phyloP scores from a whole-genome alignment of 1,140 invertebrate species.

The Cydia pomonella region DNA sequence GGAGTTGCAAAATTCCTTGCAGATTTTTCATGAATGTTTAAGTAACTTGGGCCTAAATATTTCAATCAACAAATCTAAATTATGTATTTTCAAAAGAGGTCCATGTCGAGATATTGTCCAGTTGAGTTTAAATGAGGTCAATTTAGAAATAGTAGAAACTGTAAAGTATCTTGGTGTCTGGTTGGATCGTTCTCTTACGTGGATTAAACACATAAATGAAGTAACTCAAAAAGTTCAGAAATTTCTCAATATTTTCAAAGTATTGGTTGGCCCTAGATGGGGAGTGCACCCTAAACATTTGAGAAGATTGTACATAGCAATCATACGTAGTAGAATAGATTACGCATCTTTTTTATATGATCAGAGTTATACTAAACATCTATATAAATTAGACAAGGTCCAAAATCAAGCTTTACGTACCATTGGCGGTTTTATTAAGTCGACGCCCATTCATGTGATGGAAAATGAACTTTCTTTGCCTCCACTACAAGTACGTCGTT shows the following conservation, averaged over 20 bases:
- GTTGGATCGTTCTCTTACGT: not conserved
- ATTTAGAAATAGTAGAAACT: not conserved
- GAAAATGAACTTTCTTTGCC: not conserved
- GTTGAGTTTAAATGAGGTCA: not conserved
- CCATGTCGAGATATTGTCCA: not conserved
- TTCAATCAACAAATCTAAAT: not conserved
- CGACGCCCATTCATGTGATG: not conserved
- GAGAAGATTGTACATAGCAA: not conserved
- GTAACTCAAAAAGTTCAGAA: not conserved
- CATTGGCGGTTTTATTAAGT: not conserved
- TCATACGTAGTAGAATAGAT: not conserved
- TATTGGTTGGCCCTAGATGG: not conserved
- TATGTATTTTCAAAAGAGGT: constrained; percentile 2
- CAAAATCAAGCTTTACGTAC: not conserved
- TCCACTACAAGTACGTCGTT: not conserved
- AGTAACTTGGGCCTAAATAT: not conserved
- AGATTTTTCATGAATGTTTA: not conserved
- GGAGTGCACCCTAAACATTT: not conserved
- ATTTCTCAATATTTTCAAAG: not conserved
- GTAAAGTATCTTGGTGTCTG: not conserved
- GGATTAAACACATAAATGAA: not conserved
- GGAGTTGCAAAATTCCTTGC: not conserved
- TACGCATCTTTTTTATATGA: not conserved
- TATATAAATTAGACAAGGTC: not conserved
- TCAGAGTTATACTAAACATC: not conserved